Conservation (phyloP, 2,113 vertebrate genomes). For the Monopterus albus region DNA sequence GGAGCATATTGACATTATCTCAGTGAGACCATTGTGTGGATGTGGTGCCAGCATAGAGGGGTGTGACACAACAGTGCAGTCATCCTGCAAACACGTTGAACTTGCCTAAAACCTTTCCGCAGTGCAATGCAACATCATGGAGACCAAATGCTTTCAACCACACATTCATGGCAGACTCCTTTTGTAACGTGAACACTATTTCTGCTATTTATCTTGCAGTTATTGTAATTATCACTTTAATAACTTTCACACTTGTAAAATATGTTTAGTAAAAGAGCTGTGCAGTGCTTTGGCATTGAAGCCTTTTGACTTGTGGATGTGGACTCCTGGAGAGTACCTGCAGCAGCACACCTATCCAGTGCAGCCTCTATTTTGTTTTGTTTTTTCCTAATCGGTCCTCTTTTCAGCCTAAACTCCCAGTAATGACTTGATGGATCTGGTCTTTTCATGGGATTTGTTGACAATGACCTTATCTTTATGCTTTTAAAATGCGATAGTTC, state of each 20-base stretch:
- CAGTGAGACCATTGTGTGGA: not conserved
- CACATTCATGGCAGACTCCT: not conserved
- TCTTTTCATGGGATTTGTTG: constrained; percentile 22
- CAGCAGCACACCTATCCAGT: not conserved
- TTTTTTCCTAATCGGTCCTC: not conserved
- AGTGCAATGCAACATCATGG: not conserved
- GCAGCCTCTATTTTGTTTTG: not conserved
- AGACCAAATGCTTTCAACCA: too few relatives aligned
- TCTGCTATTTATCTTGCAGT: constrained; percentile 1
- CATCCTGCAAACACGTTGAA: not conserved
- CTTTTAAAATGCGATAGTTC: constrained; percentile 83
- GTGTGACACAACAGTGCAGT: not conserved
- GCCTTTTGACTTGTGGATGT: not conserved
- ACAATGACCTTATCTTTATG: not conserved
- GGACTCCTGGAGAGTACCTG: constrained; percentile 17
- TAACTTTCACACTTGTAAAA: constrained; percentile 25
- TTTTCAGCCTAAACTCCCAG: not conserved
- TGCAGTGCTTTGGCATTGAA: not conserved
- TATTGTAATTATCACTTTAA: not conserved
- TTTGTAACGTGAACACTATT: not conserved
- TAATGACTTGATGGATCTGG: not conserved
- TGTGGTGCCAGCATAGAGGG: not conserved
- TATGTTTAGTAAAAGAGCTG: not conserved
- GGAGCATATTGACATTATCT: too few relatives aligned
- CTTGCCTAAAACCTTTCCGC: not conserved